These are phyloP conservation scores for Drosophila eugracilis DNA, from an alignment of 1,140 invertebrate species.

Conservation along the genomic window DNA sequence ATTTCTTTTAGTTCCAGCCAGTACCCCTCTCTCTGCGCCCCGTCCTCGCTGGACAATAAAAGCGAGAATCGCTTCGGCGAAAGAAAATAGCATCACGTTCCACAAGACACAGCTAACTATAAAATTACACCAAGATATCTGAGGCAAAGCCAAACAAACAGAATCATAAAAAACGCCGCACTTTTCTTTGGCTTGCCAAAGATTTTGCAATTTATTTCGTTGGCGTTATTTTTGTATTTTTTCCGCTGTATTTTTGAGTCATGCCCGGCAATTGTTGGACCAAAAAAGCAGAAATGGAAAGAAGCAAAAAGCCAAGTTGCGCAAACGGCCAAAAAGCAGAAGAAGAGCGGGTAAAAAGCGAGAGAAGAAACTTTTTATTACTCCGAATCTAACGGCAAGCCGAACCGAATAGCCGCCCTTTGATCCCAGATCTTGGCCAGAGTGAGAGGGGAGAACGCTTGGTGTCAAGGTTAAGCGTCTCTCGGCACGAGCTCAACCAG, in stretches of 20 bases:
- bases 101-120: constrained; percentile 58
- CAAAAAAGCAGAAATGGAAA: constrained; percentile 49
- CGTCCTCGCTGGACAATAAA: constrained; percentile 40
- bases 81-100: constrained; percentile 67
- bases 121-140: constrained; percentile 55
- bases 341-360: constrained; percentile 15
- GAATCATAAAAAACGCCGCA: constrained; percentile 71
- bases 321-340: constrained; percentile 39
- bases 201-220: constrained; percentile 81
- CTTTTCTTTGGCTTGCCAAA: constrained; percentile 63
- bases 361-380: constrained; percentile 59
- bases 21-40: constrained; percentile 1
- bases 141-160: constrained; percentile 52
- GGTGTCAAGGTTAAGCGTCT: constrained; percentile 76
- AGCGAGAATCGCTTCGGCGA: constrained; percentile 8
- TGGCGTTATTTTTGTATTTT: constrained; percentile 29
- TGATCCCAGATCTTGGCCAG: constrained; percentile 54
- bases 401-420: constrained; percentile 56
- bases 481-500: constrained; percentile 64
- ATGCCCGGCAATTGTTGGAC: constrained; percentile 70
- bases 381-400: constrained; percentile 65
- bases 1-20: constrained; percentile 53
- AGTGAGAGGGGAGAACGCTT: constrained; percentile 8
- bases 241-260: constrained; percentile 51
- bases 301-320: constrained; percentile 41